Evolutionary conservation across 1,140 invertebrate genomes (phyloP), one percentile per base, ranked within the genome.

Genomic region (Bombus impatiens): DNA sequence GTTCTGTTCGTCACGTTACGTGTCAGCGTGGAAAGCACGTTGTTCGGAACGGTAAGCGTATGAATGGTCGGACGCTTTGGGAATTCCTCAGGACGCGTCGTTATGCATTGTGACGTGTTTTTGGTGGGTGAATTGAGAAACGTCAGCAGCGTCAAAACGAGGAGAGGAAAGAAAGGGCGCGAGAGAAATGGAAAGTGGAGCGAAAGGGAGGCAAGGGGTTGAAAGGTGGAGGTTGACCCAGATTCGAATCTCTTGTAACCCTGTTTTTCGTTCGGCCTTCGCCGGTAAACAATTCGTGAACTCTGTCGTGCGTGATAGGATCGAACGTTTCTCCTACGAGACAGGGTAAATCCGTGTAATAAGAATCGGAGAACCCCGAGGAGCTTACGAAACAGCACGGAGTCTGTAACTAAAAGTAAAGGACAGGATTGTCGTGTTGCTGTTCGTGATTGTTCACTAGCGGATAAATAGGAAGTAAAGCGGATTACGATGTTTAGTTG

Each of bases 21-120:
- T 67, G 68, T 67, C 62, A 32, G 15, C 32, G 70, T 44, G 35
- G 37, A 70, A 47, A 57, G 32, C 42, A 35, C 22, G 12, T 22
- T 22, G 40, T 22, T 4, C 35, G n/a, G 67, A 75, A 76, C 32
- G 71, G 44, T 22, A n/a, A 22, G 18, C 47, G 47, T 53, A 53
- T 53, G 47, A 53, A 53, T 53, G 47, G 47, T 70, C 18, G 67
- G 10, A 22, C 65, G 35, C 47, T 13, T n/a, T 32, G 13, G 53
- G 59, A 28, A 77, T 88, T 88, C 74, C 78, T 74, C n/a, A 67
- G 72, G 40, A 80, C 68, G 18, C 80, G 74, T 89, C 87, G 77
- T 89, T 89, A 89, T 89, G 79, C 84, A 89, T 89, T 86, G 84
- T 80, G 77, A 86, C 65, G 71, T 57, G 68, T 83, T 86, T 68